Evolutionary conservation across 2,113 vertebrate genomes (phyloP), one percentile per base, ranked within the genome.

Genomic region (Petrocephalus microphthalmus): DNA sequence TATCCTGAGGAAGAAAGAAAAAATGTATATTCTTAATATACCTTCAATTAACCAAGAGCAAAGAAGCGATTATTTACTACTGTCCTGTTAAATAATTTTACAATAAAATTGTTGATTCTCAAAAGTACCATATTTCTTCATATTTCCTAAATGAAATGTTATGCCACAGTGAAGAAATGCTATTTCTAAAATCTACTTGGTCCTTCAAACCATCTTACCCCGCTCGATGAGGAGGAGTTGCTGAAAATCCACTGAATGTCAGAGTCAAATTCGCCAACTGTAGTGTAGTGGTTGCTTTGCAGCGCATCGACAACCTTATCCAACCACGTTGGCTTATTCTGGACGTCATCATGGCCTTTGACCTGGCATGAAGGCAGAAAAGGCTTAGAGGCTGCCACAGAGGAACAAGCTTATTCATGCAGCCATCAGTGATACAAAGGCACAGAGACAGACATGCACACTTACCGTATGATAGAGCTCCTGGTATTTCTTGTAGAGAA

Each of bases 211-310:
- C 11, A 29, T 90, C 92, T 93, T 88, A 95, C 94, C 89, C 1
- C 64, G 91, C 94, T 94, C 52, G 91, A 93, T 0, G 0, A 64
- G 0, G 49, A 88, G 84, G 90, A 94, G 93, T 94, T 95, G 29
- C 89, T 78, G 71, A 95, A 95, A 88, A 95, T 91, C 84, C 94
- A 93, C 25, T 87, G 47, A 33, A 95, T 2, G 52, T 95, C 94
- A 0, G 90, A 89, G 57, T 92, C 88, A 90, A 96, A 95, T 25
- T 93, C 60, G 1, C 88, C 53, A 0, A 96, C 90, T 0, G 84
- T 93, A 25, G n/a, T 1, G 90, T 95, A 95, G 8, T 52, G 0
- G 0, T 88, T 49, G 20, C 7, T 0, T 86, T 92, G 87, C 20
- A 95, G 91, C 47, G 93, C 94, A 3, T 89, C 87, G 5, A 89